Evolutionary conservation across 2,888 invertebrate genomes (phyloP).

Genomic region (Aquatica leii): DNA sequence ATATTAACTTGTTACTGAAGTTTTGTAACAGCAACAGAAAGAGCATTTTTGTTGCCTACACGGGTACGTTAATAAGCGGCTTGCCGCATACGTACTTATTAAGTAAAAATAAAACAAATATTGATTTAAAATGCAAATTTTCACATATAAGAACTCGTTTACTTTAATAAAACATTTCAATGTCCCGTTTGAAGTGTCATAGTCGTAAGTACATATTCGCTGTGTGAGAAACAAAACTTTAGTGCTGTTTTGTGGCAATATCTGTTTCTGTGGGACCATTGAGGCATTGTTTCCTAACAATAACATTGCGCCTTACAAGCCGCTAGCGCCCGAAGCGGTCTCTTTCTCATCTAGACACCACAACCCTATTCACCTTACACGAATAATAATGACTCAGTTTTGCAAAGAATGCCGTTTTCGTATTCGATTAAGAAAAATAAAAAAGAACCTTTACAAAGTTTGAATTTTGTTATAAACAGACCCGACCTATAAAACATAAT

Average conservation of each 20-base stretch:
- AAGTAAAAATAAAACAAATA: constrained; percentile 17
- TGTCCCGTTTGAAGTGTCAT: constrained; percentile 50
- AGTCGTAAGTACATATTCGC: constrained; percentile 55
- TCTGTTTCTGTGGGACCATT: constrained; percentile 57
- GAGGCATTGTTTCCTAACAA: constrained; percentile 57
- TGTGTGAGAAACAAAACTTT: constrained; percentile 58
- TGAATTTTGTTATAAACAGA: too few relatives aligned
- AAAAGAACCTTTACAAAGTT: background rate
- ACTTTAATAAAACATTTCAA: constrained; percentile 47
- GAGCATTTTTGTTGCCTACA: too few relatives aligned
- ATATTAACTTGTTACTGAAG: background rate
- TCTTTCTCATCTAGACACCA: constrained; percentile 35
- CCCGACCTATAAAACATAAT: too few relatives aligned
- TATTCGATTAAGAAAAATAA: constrained; percentile 28
- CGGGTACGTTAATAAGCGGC: too few relatives aligned
- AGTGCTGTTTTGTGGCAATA: constrained; percentile 59
- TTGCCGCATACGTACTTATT: too few relatives aligned
- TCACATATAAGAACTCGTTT: constrained; percentile 40
- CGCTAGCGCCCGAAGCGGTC: constrained; percentile 41
- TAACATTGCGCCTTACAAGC: constrained; percentile 56
- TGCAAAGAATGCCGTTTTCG: constrained; percentile 20
- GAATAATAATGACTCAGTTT: constrained; percentile 34
- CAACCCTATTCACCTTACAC: constrained; percentile 33
- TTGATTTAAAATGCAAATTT: constrained; percentile 35
- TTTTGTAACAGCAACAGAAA: too few relatives aligned